Base-by-base conservation (phyloP, 2,113 vertebrate genomes). In the Nanger granti region DNA sequence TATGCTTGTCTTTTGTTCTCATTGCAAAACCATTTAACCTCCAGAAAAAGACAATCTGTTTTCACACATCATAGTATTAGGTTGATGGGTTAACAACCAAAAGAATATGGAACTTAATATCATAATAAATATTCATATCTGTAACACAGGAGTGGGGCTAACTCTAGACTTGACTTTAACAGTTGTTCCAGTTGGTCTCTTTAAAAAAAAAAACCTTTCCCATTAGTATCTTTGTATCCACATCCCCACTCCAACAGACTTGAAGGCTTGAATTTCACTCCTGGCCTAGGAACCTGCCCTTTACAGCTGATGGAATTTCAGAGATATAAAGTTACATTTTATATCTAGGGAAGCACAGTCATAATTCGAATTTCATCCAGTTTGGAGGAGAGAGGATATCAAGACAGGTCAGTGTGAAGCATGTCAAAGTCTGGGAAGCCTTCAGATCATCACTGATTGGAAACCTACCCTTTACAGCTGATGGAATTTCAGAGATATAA, bases 1-100 rank as follows among this genome's bases (percentile, higher is more conserved):
- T 95, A 89, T 82, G 66, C 44, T 49, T 85, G 29, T 49, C 86
- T 95, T 97, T 97, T 91, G 44, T 97, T 95, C 94, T 92, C 52
- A 12, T 62, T 66, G 57, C n/a, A 85, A 94, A 94, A 80, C 4
- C 0, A 89, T 94, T 97, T 97, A 89, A 89, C 55, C 47, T 95
- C 69, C 26, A 57, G 47, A 85, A 94, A 60, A 92, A 92, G 87
- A 52, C 22, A 52, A 4, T 76, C 37, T 94, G 54, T 83, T 97
- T 94, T 62, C 62, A 87, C 60, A 20, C 11, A 59, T 97, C 79
- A 76, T 26, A n/a, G 29, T 55, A 49, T 87, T 86, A 24, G 29
- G 20, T 79, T 94, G 86, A 55, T 93, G 80, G 93, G 29, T 83
- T 96, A 97, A 94, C 85, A 84, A 57, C 73, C 84, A 47, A 26